Conservation (phyloP, 37 sponge, comb jelly and placozoan genomes). For the Geodia barretti region DNA sequence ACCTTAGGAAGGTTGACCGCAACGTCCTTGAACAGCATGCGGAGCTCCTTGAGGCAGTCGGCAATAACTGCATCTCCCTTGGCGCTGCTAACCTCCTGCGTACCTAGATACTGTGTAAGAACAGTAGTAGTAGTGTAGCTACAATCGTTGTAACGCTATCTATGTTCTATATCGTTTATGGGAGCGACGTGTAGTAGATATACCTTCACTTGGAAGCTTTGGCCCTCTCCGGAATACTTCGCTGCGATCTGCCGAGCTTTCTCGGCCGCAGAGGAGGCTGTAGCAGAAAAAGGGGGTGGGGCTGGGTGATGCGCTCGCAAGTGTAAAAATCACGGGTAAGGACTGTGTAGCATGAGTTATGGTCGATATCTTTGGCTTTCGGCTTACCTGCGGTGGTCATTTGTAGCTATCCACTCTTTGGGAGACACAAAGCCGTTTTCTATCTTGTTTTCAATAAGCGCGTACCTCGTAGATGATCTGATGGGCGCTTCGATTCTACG, state of each 20-base stretch:
- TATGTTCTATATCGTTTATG: background rate
- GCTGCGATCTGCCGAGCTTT: slow-evolving; percentile 6
- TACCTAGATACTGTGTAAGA: slow-evolving; percentile 14
- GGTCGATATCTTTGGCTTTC: too few species aligned
- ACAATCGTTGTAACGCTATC: background rate
- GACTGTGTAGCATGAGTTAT: too few species aligned
- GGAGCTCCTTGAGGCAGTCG: slow-evolving; percentile 6
- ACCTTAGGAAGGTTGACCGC: background rate
- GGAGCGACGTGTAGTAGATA: background rate
- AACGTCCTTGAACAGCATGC: background rate
- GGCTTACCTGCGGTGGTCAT: too few species aligned
- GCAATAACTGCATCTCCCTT: slow-evolving; percentile 4
- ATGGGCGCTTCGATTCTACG: too few species aligned
- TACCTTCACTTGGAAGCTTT: slow-evolving; percentile 50
- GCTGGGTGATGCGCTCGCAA: too few species aligned
- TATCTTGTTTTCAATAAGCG: too few species aligned
- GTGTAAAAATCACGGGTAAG: too few species aligned
- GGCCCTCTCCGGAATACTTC: slow-evolving; percentile 19
- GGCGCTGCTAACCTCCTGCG: slow-evolving; percentile 1
- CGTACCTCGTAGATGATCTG: too few species aligned
- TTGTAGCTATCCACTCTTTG: too few species aligned
- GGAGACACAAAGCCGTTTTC: too few species aligned
- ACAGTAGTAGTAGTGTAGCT: background rate
- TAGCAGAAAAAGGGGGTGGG: slow-evolving; percentile 8
- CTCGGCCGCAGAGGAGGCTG: background rate